These are phyloP conservation scores for Ctenopoma kingsleyae DNA, from an alignment of 2,797 vertebrate genomes.

Conservation along the genomic window DNA sequence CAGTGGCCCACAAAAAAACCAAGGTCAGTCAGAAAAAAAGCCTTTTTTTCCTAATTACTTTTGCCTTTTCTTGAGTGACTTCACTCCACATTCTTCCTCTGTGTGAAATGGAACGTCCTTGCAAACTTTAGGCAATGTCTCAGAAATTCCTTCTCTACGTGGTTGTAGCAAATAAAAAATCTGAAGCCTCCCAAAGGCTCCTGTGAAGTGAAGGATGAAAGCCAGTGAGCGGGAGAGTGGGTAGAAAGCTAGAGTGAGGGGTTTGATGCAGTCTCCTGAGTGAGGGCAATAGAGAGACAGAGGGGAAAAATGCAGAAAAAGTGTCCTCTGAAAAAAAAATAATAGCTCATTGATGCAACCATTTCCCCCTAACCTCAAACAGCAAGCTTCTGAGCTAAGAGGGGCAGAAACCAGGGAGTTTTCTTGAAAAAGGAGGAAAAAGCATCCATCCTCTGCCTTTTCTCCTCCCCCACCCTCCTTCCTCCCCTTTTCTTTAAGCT, in stretches of 20 bases:
- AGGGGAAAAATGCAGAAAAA: conserved; percentile 48
- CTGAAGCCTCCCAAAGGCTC: conserved; percentile 76
- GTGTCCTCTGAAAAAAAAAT: conserved; percentile 68
- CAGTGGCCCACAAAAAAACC: conserved; percentile 29
- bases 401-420: conserved; percentile 57
- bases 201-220: conserved; percentile 84
- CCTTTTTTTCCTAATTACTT: conserved; percentile 53
- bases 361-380: conserved; percentile 79
- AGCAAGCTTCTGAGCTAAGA: conserved; percentile 59
- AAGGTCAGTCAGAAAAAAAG: conserved; percentile 39
- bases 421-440: conserved; percentile 58
- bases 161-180: conserved; percentile 75
- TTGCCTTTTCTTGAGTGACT: conserved; percentile 37
- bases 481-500: conserved; percentile 53
- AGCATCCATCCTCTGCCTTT: conserved; percentile 39
- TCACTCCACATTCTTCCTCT: conserved; percentile 24
- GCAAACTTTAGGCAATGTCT: conserved; percentile 76
- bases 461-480: conserved; percentile 27
- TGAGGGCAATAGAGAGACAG: conserved; percentile 53
- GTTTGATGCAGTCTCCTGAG: conserved; percentile 78
- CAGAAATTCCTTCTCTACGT: conserved; percentile 68
- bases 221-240: conserved; percentile 72
- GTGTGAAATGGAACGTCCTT: conserved; percentile 78
- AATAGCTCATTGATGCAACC: conserved; percentile 79
- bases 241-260: conserved; percentile 74